Conservation (phyloP, 2,113 vertebrate genomes). For the Andinoacara biseriatus region DNA sequence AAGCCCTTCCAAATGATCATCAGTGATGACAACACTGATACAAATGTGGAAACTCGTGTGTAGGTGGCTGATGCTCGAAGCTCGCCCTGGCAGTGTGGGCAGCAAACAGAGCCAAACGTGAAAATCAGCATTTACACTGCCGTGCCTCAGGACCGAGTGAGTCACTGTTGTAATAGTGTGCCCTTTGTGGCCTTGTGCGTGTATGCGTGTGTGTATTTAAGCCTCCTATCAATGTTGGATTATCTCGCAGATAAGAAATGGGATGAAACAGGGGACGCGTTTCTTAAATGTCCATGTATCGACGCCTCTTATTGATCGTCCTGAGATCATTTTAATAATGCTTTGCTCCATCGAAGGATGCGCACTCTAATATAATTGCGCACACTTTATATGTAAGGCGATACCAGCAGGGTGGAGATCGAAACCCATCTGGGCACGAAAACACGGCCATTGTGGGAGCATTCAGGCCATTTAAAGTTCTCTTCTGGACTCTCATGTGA, state of each 20-base stretch:
- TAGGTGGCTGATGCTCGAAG: constrained; percentile 29
- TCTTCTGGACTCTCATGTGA: background rate
- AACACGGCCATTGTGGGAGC: constrained; percentile 6
- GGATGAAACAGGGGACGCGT: background rate
- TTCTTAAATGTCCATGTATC: background rate
- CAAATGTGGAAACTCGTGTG: background rate
- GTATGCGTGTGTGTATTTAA: background rate
- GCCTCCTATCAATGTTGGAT: constrained; percentile 9
- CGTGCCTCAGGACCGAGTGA: constrained; percentile 41
- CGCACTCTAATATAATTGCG: background rate
- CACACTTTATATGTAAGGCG: constrained; percentile 8
- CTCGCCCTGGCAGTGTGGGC: constrained; percentile 6
- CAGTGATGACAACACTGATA: background rate
- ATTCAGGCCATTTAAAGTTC: background rate
- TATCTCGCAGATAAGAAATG: constrained; percentile 8
- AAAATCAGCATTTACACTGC: constrained; percentile 58
- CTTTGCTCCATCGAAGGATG: background rate
- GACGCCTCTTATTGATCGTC: background rate
- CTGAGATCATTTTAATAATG: background rate
- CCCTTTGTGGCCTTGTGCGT: constrained; percentile 14
- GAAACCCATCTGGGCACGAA: constrained; percentile 13
- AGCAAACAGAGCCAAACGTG: constrained; percentile 3
- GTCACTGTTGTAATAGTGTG: constrained; percentile 41
- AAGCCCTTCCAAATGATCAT: background rate
- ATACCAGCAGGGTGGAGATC: constrained; percentile 45